These are phyloP conservation scores for Ericerus pela DNA, from an alignment of 1,140 invertebrate genomes.

Conservation along the genomic window DNA sequence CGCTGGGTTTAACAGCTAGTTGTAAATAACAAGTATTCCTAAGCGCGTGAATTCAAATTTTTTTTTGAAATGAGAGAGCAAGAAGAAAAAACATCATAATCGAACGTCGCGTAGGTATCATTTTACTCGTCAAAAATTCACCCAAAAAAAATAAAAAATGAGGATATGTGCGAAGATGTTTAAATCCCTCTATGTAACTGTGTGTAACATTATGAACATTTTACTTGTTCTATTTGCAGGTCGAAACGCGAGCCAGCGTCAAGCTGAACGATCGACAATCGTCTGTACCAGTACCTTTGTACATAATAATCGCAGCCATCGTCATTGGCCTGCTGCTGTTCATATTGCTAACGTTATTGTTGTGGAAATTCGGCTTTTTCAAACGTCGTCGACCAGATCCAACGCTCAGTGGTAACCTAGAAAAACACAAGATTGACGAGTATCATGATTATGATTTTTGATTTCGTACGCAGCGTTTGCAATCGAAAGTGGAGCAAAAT, in stretches of 20 bases:
- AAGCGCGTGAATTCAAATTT: too few relatives aligned
- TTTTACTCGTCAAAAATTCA: background rate
- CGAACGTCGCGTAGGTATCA: background rate
- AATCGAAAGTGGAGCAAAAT: too few relatives aligned
- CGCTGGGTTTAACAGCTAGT: too few relatives aligned
- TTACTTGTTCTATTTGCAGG: slow-evolving; percentile 34
- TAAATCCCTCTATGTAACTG: background rate
- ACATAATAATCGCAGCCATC: slow-evolving; percentile 68
- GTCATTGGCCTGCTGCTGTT: slow-evolving; percentile 63
- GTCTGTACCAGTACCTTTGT: slow-evolving; percentile 53
- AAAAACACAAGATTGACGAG: slow-evolving; percentile 58
- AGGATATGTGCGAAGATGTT: background rate
- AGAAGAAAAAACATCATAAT: too few relatives aligned
- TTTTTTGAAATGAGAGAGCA: too few relatives aligned
- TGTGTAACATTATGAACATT: background rate
- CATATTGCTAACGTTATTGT: slow-evolving; percentile 52
- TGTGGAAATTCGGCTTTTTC: slow-evolving; percentile 83
- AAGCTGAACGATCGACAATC: slow-evolving; percentile 48
- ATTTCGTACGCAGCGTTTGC: too few relatives aligned
- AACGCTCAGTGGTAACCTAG: slow-evolving; percentile 63
- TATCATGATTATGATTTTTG: slow-evolving; percentile 21
- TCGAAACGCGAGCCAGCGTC: slow-evolving; percentile 64
- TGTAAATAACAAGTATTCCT: too few relatives aligned
- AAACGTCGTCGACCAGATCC: slow-evolving; percentile 61
- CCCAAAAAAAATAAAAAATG: background rate